phyloP scores from a whole-genome alignment of 2,113 vertebrate genomes.

The Lampris megalopsis region DNA sequence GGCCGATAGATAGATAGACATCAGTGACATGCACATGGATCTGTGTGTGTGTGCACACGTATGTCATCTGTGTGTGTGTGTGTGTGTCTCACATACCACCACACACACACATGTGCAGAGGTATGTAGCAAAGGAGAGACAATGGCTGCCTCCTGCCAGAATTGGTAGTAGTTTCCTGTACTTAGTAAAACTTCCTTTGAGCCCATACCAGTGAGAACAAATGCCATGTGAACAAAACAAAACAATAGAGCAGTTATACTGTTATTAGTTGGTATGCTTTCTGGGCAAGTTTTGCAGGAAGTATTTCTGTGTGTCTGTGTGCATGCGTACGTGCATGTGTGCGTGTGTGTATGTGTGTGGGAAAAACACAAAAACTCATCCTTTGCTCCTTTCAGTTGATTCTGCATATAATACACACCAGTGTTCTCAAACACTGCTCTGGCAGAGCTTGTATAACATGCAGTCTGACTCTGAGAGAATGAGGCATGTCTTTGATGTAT shows the following conservation, averaged over 20 bases:
- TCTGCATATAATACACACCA: background rate
- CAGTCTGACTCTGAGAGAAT: background rate
- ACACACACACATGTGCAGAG: background rate
- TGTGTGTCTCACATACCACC: background rate
- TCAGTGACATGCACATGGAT: too few species aligned
- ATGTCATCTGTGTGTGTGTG: background rate
- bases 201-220: background rate
- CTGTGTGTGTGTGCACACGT: background rate
- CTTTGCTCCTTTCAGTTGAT: background rate
- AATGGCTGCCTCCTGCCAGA: constrained; percentile 1
- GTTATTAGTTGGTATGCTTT: background rate
- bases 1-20: too few species aligned
- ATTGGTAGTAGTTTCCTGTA: constrained; percentile 45
- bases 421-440: background rate
- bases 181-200: constrained; percentile 47
- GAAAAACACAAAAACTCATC: background rate
- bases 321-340: too few species aligned
- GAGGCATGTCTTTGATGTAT: background rate
- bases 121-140: background rate
- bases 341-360: too few species aligned
- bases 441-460: background rate
- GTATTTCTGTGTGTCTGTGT: too few species aligned
- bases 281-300: background rate
- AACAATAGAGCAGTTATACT: background rate
- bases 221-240: background rate